A percentile compares a stretch with the other conserved stretches of the same genome.
These are phyloP conservation scores for Oligia strigilis DNA, from an alignment of 2,888 invertebrate species.

Conservation along the genomic window DNA sequence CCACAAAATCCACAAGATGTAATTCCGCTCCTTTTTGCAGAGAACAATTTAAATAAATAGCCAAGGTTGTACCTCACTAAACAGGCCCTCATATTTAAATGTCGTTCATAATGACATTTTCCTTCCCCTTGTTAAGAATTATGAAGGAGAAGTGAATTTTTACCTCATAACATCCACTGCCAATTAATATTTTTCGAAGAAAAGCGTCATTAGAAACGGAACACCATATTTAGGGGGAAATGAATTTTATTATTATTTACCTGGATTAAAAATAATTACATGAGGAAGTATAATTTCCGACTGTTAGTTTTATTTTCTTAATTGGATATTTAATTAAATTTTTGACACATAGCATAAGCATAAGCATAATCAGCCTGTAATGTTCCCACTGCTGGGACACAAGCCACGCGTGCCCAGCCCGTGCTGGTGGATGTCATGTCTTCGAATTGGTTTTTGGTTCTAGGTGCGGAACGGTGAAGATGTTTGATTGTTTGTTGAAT, in stretches of 20 bases:
- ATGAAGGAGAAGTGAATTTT: constrained; percentile 38
- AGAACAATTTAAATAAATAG: constrained; percentile 60
- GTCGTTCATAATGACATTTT: constrained; percentile 54
- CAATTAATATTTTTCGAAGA: constrained; percentile 52
- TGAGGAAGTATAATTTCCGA: constrained; percentile 9
- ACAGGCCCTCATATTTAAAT: constrained; percentile 60
- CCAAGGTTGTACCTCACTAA: constrained; percentile 29
- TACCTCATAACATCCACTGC: constrained; percentile 29
- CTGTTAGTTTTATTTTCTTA: constrained; percentile 36
- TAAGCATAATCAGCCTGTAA: neutral
- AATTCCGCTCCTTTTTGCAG: constrained; percentile 24
- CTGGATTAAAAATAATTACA: constrained; percentile 26
- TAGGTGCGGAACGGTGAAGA: neutral
- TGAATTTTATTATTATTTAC: constrained; percentile 30
- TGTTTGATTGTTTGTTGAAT: too few relatives aligned
- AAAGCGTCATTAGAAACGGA: constrained; percentile 51
- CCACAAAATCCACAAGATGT: constrained; percentile 36
- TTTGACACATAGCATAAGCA: neutral
- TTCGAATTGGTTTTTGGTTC: neutral
- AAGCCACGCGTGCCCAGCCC: neutral
- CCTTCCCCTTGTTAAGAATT: constrained; percentile 44
- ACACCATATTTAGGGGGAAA: constrained; percentile 21
- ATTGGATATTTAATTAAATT: neutral
- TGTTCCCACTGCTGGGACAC: neutral
- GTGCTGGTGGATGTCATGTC: neutral